Percentiles rank a stretch among this genome's conserved stretches.
phyloP scores from a whole-genome alignment of 2,888 invertebrate genomes.

The Troglohyphantes excavatus region DNA sequence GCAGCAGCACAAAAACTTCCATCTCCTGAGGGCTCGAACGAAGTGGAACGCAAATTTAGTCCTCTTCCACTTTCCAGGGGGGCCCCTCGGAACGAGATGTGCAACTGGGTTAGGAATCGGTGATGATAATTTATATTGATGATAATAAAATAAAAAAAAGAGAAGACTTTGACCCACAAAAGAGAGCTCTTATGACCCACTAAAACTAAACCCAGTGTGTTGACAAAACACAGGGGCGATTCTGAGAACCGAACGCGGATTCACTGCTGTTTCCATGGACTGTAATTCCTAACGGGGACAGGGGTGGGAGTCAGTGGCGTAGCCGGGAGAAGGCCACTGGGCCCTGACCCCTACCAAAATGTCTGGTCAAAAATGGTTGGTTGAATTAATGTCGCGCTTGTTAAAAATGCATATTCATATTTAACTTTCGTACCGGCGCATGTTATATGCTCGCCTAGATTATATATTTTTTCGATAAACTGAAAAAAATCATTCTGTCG shows the following conservation, averaged over 20 bases:
- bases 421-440: too few species aligned
- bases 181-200: conserved; percentile 3
- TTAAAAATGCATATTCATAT: too few species aligned
- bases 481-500: too few species aligned
- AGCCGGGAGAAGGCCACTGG: too few species aligned
- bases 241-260: conserved; percentile 6
- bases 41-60: neutral
- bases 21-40: neutral
- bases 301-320: too few species aligned
- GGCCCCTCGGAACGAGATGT: neutral
- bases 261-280: neutral
- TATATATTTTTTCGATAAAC: too few species aligned
- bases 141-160: too few species aligned
- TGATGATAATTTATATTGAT: neutral
- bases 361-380: too few species aligned
- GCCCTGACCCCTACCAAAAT: too few species aligned
- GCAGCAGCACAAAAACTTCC: neutral
- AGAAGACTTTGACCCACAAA: neutral
- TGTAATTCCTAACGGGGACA: too few species aligned
- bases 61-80: neutral
- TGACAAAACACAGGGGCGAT: neutral
- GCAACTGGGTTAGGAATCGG: neutral
- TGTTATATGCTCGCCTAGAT: too few species aligned
- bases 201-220: neutral
- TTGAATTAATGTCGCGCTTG: too few species aligned